Evolutionary conservation across 2,113 vertebrate genomes (phyloP).

Genomic region (Alethe castanea): DNA sequence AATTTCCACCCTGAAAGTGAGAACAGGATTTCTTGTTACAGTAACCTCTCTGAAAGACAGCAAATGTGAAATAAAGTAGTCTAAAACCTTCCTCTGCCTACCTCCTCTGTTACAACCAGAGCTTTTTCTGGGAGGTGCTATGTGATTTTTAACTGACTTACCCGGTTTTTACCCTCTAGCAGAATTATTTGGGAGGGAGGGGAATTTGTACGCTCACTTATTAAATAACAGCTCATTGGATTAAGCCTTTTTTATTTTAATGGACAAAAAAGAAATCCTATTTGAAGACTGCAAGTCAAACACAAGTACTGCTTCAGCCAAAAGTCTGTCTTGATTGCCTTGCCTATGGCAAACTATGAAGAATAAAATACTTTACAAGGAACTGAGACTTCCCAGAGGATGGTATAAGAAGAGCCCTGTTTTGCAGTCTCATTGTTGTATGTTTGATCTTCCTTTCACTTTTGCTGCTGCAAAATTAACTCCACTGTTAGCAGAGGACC

Average conservation of each 20-base stretch:
- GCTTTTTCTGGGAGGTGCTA: not conserved
- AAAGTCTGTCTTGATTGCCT: not conserved
- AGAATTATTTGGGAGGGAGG: not conserved
- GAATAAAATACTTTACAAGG: not conserved
- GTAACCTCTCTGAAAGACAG: not conserved
- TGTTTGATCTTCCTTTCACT: not conserved
- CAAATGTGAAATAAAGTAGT: not conserved
- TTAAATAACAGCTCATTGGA: not conserved
- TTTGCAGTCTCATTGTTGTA: not conserved
- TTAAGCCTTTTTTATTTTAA: not conserved
- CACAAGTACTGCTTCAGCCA: not conserved
- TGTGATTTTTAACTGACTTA: not conserved
- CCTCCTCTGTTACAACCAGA: not conserved
- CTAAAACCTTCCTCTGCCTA: not conserved
- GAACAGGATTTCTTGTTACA: not conserved
- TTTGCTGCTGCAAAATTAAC: not conserved
- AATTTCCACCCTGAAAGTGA: not conserved
- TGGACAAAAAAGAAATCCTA: not conserved
- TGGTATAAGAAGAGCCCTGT: not conserved
- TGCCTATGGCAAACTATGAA: not conserved
- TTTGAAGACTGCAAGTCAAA: not conserved
- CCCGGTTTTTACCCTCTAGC: not conserved
- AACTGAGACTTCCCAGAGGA: not conserved
- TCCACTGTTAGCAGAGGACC: not conserved
- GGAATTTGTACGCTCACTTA: rapidly evolving